Conservation (phyloP, 2,797 vertebrate genomes). For the Micrastur ruficollis region DNA sequence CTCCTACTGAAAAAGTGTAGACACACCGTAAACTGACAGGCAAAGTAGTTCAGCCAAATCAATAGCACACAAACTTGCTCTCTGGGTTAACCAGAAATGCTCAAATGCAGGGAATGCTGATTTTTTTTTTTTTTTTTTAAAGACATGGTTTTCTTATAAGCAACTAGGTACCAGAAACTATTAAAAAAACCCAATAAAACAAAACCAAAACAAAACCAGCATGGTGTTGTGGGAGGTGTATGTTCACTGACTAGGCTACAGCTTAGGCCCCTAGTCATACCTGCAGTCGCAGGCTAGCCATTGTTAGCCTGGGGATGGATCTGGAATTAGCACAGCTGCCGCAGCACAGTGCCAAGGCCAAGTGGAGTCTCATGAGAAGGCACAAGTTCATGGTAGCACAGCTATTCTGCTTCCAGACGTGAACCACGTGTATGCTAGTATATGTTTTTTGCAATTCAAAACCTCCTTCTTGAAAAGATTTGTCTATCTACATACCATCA, state of each 20-base stretch:
- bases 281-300: rapidly evolving
- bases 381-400: background rate
- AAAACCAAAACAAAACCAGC: too few relatives aligned
- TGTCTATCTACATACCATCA: background rate
- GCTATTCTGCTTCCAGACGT: background rate
- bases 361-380: background rate
- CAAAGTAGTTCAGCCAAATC: background rate
- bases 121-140: background rate
- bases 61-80: background rate
- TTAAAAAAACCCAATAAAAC: too few relatives aligned
- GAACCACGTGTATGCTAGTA: background rate
- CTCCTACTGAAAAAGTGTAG: background rate
- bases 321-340: too few relatives aligned
- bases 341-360: too few relatives aligned
- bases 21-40: background rate
- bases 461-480: background rate
- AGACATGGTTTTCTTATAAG: rapidly evolving
- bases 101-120: background rate
- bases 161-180: background rate
- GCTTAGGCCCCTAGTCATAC: too few relatives aligned
- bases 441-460: background rate
- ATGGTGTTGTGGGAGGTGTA: background rate
- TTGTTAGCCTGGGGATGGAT: too few relatives aligned
- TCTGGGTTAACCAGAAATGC: background rate
- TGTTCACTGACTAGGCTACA: background rate